Base-by-base conservation (phyloP, 2,888 invertebrate species). In the Dugesia japonica region DNA sequence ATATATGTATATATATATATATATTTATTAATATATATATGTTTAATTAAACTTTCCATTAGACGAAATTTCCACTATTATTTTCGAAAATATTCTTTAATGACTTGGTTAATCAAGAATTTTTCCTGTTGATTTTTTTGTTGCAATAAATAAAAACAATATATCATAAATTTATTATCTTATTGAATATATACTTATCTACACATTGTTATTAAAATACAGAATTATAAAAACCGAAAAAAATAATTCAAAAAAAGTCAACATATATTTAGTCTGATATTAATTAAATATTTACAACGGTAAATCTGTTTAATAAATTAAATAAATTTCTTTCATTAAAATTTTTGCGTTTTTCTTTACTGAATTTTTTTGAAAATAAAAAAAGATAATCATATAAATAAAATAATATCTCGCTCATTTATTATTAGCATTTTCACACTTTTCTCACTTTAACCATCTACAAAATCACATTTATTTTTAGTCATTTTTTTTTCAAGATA, bases 381-480 rank as follows among this genome's bases (percentile, higher is more conserved):
- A n/a, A n/a, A n/a, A n/a, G n/a, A n/a, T n/a, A n/a, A n/a, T n/a
- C n/a, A n/a, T n/a, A n/a, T 31, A 7, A n/a, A n/a, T n/a, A n/a
- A n/a, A 31, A 31, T 31, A 13, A 31, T 13, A 7, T 31, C n/a
- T n/a, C n/a, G n/a, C 23, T 56, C 56, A 56, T 56, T 56, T 56
- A 13, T 9, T 13, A 7, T 13, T 31, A 56, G 4, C 56, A 56
- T 56, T 56, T 56, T 56, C 56, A 56, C 20, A 56, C 56, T 20
- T 56, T 56, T 56, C 56, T 56, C 56, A 56, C 7, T 56, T 56
- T 56, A 56, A 56, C 56, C 56, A 56, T 56, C 56, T 56, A 56
- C 56, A 56, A 56, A 56, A 56, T 56, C n/a, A 56, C 56, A 56
- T 56, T 56, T 56, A 9, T 56, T n/a, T n/a, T n/a, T n/a, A n/a